These are phyloP conservation scores for Camptogramma bilineatum DNA, from an alignment of 2,888 invertebrate species.

Conservation along the genomic window DNA sequence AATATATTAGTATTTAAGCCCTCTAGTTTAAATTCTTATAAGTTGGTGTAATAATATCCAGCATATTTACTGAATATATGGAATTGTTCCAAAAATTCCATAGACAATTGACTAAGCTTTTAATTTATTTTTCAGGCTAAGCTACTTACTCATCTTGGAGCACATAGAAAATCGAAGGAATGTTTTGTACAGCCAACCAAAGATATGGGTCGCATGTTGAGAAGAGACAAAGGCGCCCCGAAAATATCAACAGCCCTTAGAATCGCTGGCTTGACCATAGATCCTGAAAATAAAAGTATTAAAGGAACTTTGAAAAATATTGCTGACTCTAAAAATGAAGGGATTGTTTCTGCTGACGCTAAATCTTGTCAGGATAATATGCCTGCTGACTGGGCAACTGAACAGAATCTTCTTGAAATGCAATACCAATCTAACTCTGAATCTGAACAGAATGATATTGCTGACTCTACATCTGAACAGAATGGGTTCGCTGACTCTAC, in stretches of 20 bases:
- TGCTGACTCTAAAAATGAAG: neutral
- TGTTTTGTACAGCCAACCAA: constrained; percentile 48
- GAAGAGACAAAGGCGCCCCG: constrained; percentile 65
- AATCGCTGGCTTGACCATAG: constrained; percentile 59
- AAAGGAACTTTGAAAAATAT: constrained; percentile 26
- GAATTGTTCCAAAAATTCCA: too few relatives aligned
- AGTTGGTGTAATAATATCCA: too few relatives aligned
- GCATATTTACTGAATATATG: too few relatives aligned
- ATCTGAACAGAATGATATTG: neutral
- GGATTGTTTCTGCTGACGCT: neutral
- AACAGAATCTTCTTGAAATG: neutral
- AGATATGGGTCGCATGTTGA: constrained; percentile 62
- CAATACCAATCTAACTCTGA: neutral
- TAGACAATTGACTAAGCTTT: neutral
- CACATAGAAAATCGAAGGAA: constrained; percentile 29
- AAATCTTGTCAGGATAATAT: neutral
- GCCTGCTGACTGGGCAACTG: neutral
- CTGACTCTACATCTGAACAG: constrained; percentile 5
- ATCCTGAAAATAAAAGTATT: constrained; percentile 36
- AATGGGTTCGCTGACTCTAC: neutral
- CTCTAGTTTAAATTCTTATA: too few relatives aligned
- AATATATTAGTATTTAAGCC: too few relatives aligned
- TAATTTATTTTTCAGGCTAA: constrained; percentile 55
- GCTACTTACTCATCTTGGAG: constrained; percentile 60
- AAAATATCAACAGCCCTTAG: constrained; percentile 67